Evolutionary conservation across 2,113 vertebrate genomes (phyloP).

Genomic region (Cynoglossus semilaevis): DNA sequence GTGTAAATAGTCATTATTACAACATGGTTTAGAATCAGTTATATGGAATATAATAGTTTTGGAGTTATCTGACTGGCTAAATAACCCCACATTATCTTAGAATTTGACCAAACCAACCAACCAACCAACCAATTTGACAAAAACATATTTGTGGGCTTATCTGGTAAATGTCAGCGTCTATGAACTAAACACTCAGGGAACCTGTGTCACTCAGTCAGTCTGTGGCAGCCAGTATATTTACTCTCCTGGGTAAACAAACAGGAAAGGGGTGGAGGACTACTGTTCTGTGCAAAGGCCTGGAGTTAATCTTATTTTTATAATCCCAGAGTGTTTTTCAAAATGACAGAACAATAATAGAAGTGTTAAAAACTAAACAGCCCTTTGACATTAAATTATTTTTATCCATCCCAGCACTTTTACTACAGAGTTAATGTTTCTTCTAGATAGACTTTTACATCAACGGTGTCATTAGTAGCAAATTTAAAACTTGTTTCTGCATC

Average conservation of each 20-base stretch:
- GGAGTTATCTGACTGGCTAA: too few species aligned
- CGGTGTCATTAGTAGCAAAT: constrained; percentile 11
- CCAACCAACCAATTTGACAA: too few species aligned
- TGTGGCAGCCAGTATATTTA: constrained; percentile 29
- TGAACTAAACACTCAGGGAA: constrained; percentile 19
- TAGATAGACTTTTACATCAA: constrained; percentile 11
- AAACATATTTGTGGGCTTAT: constrained; percentile 6
- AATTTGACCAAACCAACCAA: too few species aligned
- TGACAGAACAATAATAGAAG: background rate
- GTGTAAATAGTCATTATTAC: background rate
- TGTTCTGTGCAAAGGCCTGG: constrained; percentile 3
- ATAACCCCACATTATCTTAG: too few species aligned
- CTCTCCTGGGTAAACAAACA: constrained; percentile 52
- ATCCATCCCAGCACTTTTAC: too few species aligned
- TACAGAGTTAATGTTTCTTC: too few species aligned
- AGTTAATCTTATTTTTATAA: constrained; percentile 8
- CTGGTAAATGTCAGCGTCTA: constrained; percentile 9
- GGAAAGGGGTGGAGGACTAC: constrained; percentile 38
- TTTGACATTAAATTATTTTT: too few species aligned
- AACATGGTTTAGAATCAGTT: too few species aligned
- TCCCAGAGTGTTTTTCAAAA: constrained; percentile 3
- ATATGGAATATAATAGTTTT: too few species aligned
- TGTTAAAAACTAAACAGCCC: too few species aligned
- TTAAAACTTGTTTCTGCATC: constrained; percentile 2
- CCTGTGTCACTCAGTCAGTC: constrained; percentile 22